Evolutionary conservation across 53 echinoderm and acorn worm species (phyloP).

Genomic region (Holothuria scabra): DNA sequence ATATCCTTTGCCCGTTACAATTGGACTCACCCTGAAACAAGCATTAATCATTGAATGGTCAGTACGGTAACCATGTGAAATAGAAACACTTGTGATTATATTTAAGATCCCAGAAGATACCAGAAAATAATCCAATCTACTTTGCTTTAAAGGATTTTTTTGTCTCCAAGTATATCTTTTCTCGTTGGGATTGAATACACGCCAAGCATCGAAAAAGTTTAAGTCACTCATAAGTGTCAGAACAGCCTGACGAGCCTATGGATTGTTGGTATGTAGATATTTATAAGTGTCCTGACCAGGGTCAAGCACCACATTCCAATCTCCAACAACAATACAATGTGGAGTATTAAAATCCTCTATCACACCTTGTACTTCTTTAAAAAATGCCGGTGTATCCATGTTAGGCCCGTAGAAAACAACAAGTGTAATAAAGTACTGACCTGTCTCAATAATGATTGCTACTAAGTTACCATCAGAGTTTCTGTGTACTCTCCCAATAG

Average conservation of each 20-base stretch:
- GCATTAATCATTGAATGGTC: conserved; percentile 28
- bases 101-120: conserved; percentile 21
- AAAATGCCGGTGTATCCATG: too few species aligned
- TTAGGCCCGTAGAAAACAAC: too few species aligned
- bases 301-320: too few species aligned
- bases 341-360: too few species aligned
- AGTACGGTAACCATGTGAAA: not conserved
- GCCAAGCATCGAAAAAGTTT: conserved; percentile 20
- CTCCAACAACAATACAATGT: too few species aligned
- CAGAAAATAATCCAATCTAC: conserved; percentile 26
- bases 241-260: not conserved
- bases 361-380: too few species aligned
- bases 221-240: conserved; percentile 20
- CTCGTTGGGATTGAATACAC: not conserved
- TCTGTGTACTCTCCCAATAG: too few species aligned
- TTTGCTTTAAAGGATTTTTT: conserved; percentile 26
- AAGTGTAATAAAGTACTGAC: too few species aligned
- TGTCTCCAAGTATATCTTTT: conserved; percentile 26
- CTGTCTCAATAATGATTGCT: too few species aligned
- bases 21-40: not conserved
- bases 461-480: too few species aligned
- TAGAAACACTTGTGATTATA: not conserved
- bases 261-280: conserved; percentile 21
- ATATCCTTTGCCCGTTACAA: not conserved
- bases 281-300: too few species aligned